Base-by-base conservation (phyloP, 2,797 vertebrate genomes). In the Myotis vivesi region DNA sequence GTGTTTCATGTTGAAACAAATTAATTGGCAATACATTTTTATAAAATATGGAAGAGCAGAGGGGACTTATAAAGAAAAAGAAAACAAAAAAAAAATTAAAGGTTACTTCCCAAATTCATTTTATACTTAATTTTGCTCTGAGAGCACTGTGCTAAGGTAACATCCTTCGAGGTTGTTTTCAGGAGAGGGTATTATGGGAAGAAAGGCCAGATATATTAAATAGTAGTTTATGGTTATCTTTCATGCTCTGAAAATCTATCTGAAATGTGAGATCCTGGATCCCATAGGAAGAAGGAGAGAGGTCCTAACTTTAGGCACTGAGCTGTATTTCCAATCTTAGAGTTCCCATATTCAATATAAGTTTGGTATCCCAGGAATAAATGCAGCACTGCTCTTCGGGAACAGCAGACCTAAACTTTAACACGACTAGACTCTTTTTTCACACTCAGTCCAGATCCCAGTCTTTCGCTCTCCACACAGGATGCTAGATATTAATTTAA, bases 121-220 rank as follows among this genome's bases (percentile, higher is more conserved):
- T 13, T 30, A 30, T 81, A 51, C 2, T 96, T 81, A 17, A 33
- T 77, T 93, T 97, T 92, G 28, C 49, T 94, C 69, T 89, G 36
- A 68, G 62, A 77, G 4, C 9, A 95, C 85, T 86, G 19, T 51
- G 51, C 44, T 62, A 79, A 96, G 46, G n/a, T 77, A 93, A 59
- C 86, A 11, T 59, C 10, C 19, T 83, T 51, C 33, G 23, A 77
- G 6, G 3, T 19, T 66, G 0, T 76, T 82, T 84, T 41, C 44
- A 83, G 23, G 25, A 83, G 22, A 77, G 9, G 16, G 33, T 79
- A 59, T 15, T 5, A 33, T 28, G 62, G 1, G 4, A 11, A 20
- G 1, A 19, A 77, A 84, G 7, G 16, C 8, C n/a, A 92, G 20
- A 25, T 33, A 3, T 22, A 71, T 36, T 6, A 89, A 23, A 25